Evolutionary conservation across 2,888 invertebrate species (phyloP).

Genomic region (Eugnorisma glareosa): DNA sequence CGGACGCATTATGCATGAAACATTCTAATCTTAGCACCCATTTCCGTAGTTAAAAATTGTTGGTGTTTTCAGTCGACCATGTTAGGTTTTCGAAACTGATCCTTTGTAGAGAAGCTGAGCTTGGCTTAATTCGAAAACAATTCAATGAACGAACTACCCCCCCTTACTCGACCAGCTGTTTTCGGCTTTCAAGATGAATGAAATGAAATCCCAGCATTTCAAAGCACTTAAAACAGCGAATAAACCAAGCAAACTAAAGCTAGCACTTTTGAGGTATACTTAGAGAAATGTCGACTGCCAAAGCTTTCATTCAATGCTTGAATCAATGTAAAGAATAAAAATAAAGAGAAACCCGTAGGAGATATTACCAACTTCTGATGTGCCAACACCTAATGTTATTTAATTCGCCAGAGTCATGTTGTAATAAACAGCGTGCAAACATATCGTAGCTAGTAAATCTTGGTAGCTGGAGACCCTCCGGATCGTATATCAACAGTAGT

Average conservation of each 20-base stretch:
- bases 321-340: constrained; percentile 7
- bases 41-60: neutral
- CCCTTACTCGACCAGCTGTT: neutral
- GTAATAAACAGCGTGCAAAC: constrained; percentile 55
- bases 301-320: constrained; percentile 11
- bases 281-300: constrained; percentile 16
- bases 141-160: neutral
- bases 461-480: constrained; percentile 57
- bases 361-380: neutral
- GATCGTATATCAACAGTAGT: constrained; percentile 75
- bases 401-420: constrained; percentile 18
- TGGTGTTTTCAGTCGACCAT: neutral
- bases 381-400: constrained; percentile 24
- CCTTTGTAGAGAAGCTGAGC: neutral
- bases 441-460: constrained; percentile 66
- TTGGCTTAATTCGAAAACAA: neutral
- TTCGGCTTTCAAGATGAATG: neutral
- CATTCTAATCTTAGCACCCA: constrained; percentile 10
- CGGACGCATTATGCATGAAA: constrained; percentile 34
- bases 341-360: constrained; percentile 5
- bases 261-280: neutral
- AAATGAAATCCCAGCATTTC: constrained; percentile 21
- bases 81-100: neutral
- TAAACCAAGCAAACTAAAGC: constrained; percentile 18
- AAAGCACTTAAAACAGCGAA: neutral